Base-by-base conservation (phyloP, 2,888 invertebrate species). In the Euzophera pinguis region DNA sequence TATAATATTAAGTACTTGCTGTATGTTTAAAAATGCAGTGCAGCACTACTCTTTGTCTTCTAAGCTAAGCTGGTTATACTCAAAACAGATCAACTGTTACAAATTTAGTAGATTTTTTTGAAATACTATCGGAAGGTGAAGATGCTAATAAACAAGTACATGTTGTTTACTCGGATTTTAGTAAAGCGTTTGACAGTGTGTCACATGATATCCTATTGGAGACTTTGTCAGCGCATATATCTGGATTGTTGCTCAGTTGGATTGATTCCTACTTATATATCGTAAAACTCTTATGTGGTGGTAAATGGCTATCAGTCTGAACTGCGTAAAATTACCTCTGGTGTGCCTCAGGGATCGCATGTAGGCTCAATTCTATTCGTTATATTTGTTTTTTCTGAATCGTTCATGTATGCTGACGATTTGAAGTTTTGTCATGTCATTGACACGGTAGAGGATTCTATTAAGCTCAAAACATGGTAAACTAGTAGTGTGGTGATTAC, bases 41-140 rank as follows among this genome's bases (percentile, higher is more conserved):
- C n/a, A n/a, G n/a, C n/a, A n/a, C n/a, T n/a, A n/a, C n/a, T n/a
- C n/a, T n/a, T n/a, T n/a, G n/a, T n/a, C n/a, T n/a, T n/a, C n/a
- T n/a, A n/a, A n/a, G n/a, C n/a, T n/a, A n/a, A n/a, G n/a, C n/a
- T n/a, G n/a, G n/a, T n/a, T n/a, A n/a, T n/a, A n/a, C n/a, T 29
- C 29, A 29, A 29, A 29, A 29, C 7, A 29, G 29, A 29, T 29
- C 29, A 29, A 29, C 29, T 29, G 29, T 29, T 7, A 29, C 29
- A 6, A 29, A 29, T 29, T 29, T 29, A 7, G 29, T 38, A 16
- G 12, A 41, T 53, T 47, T 13, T 22, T 53, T 3, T 49, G 17
- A 12, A 1, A 32, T 42, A 45, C 45, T 17, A 51, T 16, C 13
- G 35, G n/a, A 39, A 53, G 57, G 5, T 29, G 29, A 6, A 29